Conservation (phyloP, 2,113 vertebrate species). For the Pollachius pollachius region DNA sequence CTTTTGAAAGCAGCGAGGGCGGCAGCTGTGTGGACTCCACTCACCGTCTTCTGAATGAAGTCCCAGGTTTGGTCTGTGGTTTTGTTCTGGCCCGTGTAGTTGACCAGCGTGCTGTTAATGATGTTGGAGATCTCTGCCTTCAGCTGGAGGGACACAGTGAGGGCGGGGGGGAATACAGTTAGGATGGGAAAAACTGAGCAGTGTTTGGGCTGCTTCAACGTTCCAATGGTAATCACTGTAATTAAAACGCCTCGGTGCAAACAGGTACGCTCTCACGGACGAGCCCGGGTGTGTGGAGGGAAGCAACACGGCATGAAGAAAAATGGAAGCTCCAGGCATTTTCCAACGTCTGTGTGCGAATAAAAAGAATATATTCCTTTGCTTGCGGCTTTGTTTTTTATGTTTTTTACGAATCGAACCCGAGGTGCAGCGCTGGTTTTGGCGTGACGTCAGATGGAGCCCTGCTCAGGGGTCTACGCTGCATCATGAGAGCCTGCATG, state of each 20-base stretch:
- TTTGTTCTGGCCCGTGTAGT: conserved; percentile 68
- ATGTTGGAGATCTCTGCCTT: conserved; percentile 79
- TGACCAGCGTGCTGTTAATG: conserved; percentile 68
- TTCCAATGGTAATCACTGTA: no score
- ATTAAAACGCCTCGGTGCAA: no score
- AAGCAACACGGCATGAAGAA: no score
- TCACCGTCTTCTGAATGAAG: conserved; percentile 86
- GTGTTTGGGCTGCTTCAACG: not conserved
- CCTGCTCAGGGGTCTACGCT: conserved; percentile 7
- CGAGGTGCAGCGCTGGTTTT: not conserved
- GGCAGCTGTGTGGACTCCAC: not conserved
- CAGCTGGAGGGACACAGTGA: conserved; percentile 67
- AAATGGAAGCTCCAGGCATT: no score
- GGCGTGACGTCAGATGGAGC: conserved; percentile 8
- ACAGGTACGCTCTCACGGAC: no score
- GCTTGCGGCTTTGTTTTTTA: no score
- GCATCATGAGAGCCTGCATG: conserved; percentile 15
- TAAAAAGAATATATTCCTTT: no score
- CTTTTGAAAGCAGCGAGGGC: no score
- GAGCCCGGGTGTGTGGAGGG: no score
- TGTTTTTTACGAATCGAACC: no score
- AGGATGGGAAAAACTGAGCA: not conserved
- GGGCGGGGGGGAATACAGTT: not conserved
- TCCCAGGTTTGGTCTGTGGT: conserved; percentile 84
- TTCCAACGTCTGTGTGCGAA: no score